A percentile compares a stretch with the other conserved stretches of the same genome.
These are phyloP conservation scores for Acanthisitta chloris DNA, from an alignment of 2,113 vertebrate species.

Conservation along the genomic window DNA sequence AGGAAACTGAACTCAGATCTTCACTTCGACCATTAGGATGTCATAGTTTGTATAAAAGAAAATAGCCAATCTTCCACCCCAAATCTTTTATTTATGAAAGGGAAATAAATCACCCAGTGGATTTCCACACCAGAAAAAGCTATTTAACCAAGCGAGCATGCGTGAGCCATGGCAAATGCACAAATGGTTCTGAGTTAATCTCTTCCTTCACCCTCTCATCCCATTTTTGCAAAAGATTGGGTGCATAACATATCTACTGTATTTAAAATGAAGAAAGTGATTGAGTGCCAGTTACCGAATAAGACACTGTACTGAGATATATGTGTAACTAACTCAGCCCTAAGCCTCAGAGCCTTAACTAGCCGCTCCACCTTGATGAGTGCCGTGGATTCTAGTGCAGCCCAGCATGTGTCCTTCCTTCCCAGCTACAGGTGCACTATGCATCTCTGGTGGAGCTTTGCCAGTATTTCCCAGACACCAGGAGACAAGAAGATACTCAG, in stretches of 20 bases:
- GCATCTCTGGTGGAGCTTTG: neutral
- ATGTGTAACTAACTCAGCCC: conserved; percentile 14
- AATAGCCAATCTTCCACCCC: conserved; percentile 37
- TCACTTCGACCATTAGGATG: neutral
- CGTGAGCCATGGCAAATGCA: conserved; percentile 35
- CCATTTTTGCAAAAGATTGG: conserved; percentile 22
- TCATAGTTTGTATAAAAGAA: conserved; percentile 40
- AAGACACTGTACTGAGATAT: neutral
- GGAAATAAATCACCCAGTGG: conserved; percentile 38
- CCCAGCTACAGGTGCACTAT: neutral
- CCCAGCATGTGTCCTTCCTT: neutral
- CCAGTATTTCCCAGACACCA: neutral
- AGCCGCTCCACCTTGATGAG: neutral
- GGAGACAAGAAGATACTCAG: neutral
- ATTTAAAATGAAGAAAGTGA: conserved; percentile 39
- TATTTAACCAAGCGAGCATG: conserved; percentile 50
- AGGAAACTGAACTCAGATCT: neutral
- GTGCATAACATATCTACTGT: neutral
- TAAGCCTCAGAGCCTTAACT: conserved; percentile 5
- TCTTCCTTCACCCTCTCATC: conserved; percentile 18
- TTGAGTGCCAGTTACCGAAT: conserved; percentile 41
- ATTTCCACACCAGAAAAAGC: conserved; percentile 54
- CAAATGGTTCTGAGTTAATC: conserved; percentile 36
- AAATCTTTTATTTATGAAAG: conserved; percentile 62
- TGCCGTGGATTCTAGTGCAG: neutral